Conservation (phyloP, 2,888 invertebrate genomes). For the Acanthosoma haemorrhoidale region DNA sequence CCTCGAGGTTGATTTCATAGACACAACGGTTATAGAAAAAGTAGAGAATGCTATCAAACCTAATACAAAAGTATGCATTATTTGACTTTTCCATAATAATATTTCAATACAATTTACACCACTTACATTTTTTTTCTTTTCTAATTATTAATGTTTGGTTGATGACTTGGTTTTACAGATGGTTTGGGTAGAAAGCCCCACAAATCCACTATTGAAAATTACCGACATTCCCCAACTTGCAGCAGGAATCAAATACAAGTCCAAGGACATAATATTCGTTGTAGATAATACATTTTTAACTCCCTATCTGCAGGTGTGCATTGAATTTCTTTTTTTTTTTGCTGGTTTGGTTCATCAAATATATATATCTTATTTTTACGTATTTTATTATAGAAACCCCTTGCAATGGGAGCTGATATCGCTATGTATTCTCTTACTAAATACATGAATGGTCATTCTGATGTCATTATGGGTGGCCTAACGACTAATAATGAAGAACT, state of each 20-base stretch:
- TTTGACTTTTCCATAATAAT: slow-evolving; percentile 48
- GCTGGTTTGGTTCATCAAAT: not conserved
- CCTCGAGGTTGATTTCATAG: slow-evolving; percentile 69
- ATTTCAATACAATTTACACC: slow-evolving; percentile 42
- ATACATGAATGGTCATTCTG: slow-evolving; percentile 97
- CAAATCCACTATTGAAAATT: slow-evolving; percentile 89
- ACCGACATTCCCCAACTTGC: slow-evolving; percentile 72
- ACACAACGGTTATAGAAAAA: slow-evolving; percentile 62
- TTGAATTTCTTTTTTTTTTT: not conserved
- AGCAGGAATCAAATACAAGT: slow-evolving; percentile 53
- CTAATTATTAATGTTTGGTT: too few relatives aligned
- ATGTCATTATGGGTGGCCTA: slow-evolving; percentile 92
- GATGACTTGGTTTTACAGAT: slow-evolving; percentile 50
- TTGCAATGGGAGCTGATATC: slow-evolving; percentile 86
- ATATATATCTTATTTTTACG: not conserved
- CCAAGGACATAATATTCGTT: slow-evolving; percentile 59
- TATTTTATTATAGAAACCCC: slow-evolving; percentile 60
- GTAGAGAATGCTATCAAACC: slow-evolving; percentile 64
- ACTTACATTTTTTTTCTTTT: too few relatives aligned
- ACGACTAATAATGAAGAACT: slow-evolving; percentile 68
- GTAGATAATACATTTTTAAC: slow-evolving; percentile 94
- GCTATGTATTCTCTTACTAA: slow-evolving; percentile 90
- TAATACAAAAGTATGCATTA: slow-evolving; percentile 70
- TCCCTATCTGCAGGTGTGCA: slow-evolving; percentile 67
- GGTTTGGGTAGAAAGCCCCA: slow-evolving; percentile 92